Evolutionary conservation across 2,888 invertebrate genomes (phyloP).

Genomic region (Metalampra italica): DNA sequence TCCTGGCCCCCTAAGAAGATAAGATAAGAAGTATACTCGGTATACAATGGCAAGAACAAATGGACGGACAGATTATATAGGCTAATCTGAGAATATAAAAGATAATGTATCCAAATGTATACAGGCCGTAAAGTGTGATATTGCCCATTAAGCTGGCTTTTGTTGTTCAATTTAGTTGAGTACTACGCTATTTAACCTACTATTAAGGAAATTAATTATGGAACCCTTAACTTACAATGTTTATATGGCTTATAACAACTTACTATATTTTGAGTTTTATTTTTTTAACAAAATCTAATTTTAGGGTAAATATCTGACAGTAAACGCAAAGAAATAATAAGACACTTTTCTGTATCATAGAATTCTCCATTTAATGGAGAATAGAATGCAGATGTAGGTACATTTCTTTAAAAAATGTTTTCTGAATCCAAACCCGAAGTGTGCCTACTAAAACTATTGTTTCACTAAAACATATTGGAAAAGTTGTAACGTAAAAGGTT

Average conservation of each 20-base stretch:
- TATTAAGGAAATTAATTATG: slow-evolving; percentile 19
- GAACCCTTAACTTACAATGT: slow-evolving; percentile 3
- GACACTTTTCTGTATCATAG: no score
- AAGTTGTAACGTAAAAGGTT: slow-evolving; percentile 27
- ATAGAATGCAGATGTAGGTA: no score
- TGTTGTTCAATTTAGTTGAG: slow-evolving; percentile 16
- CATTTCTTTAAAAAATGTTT: no score
- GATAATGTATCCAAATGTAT: slow-evolving; percentile 8
- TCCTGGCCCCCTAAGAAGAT: no score
- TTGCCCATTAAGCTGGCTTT: slow-evolving; percentile 11
- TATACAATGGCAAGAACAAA: background rate
- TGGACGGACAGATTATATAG: background rate
- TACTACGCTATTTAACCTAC: slow-evolving; percentile 9
- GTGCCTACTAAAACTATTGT: background rate
- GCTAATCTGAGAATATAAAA: slow-evolving; percentile 11
- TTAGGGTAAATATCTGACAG: no score
- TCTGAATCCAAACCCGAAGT: background rate
- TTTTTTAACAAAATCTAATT: no score
- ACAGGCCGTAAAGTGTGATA: slow-evolving; percentile 3
- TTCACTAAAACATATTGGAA: slow-evolving; percentile 16
- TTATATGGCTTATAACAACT: no score
- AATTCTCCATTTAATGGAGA: no score
- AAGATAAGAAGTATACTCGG: no score
- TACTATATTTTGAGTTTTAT: no score
- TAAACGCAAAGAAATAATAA: no score